A percentile compares a stretch with the other conserved stretches of the same genome.
Conservation (phyloP, 2,888 invertebrate species). For the Tetragonula carbonaria region DNA sequence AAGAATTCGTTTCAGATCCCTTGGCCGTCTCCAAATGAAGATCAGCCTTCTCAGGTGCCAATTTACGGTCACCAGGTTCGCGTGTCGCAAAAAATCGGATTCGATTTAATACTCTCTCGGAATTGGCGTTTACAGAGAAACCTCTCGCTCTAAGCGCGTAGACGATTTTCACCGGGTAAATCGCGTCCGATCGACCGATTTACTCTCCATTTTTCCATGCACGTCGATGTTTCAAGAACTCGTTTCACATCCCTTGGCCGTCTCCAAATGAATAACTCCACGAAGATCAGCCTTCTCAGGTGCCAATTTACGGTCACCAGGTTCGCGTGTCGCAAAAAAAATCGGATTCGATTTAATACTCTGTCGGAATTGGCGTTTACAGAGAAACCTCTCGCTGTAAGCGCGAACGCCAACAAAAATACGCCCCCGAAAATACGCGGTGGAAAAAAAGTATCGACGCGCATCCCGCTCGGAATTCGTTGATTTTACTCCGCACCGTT, state of each 20-base stretch:
- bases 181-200: slow-evolving; percentile 70
- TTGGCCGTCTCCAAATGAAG: not conserved
- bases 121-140: not conserved
- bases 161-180: slow-evolving; percentile 55
- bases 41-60: too few relatives aligned
- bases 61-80: too few relatives aligned
- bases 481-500: slow-evolving; percentile 9
- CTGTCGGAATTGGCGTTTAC: not conserved
- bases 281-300: too few relatives aligned
- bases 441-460: not conserved
- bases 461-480: slow-evolving; percentile 10
- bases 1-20: slow-evolving; percentile 25
- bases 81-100: slow-evolving; percentile 17
- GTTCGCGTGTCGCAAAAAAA: slow-evolving; percentile 17
- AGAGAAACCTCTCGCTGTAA: not conserved
- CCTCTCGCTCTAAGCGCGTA: not conserved
- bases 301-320: too few relatives aligned
- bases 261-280: not conserved
- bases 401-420: not conserved
- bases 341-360: slow-evolving; percentile 2
- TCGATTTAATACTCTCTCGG: not conserved
- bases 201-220: slow-evolving; percentile 63
- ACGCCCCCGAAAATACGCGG: not conserved
- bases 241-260: slow-evolving; percentile 17
- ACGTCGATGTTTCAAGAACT: slow-evolving; percentile 51